phyloP scores from a whole-genome alignment of 2,888 invertebrate species.

The Sialis fuliginosa region DNA sequence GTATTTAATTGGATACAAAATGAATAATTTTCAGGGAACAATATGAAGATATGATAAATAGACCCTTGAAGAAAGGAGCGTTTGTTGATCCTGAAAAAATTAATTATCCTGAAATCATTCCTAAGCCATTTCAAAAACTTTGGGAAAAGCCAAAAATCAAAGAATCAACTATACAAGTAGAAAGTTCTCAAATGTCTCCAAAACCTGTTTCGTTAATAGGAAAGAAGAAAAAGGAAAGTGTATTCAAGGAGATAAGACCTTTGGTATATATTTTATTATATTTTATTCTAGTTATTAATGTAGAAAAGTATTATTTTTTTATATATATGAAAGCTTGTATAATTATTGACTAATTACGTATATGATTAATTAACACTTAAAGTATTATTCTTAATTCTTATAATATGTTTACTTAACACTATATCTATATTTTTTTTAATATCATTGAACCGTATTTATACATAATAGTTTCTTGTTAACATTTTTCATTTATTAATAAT shows the following conservation, averaged over 20 bases:
- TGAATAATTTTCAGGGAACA: constrained; percentile 2
- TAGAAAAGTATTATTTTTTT: no score
- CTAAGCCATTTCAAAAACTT: constrained; percentile 5
- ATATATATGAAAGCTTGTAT: no score
- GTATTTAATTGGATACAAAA: background rate
- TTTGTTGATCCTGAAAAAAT: constrained; percentile 3
- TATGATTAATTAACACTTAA: no score
- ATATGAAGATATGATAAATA: constrained; percentile 3
- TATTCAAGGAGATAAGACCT: constrained; percentile 3
- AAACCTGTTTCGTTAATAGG: constrained; percentile 1
- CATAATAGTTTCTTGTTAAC: no score
- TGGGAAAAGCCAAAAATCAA: constrained; percentile 3
- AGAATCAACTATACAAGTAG: background rate
- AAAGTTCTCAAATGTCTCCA: constrained; percentile 1
- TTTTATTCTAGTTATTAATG: background rate
- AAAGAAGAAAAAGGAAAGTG: constrained; percentile 1
- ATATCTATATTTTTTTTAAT: no score
- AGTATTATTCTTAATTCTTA: no score
- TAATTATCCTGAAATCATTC: constrained; percentile 1
- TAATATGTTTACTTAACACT: no score
- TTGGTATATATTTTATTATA: background rate
- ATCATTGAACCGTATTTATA: no score
- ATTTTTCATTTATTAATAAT: no score
- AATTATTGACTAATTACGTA: no score
- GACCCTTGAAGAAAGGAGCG: constrained; percentile 3